Percentiles rank a stretch among this genome's conserved stretches.
phyloP scores from a whole-genome alignment of 2,113 vertebrate genomes.

The Ceuthmochares aereus region DNA sequence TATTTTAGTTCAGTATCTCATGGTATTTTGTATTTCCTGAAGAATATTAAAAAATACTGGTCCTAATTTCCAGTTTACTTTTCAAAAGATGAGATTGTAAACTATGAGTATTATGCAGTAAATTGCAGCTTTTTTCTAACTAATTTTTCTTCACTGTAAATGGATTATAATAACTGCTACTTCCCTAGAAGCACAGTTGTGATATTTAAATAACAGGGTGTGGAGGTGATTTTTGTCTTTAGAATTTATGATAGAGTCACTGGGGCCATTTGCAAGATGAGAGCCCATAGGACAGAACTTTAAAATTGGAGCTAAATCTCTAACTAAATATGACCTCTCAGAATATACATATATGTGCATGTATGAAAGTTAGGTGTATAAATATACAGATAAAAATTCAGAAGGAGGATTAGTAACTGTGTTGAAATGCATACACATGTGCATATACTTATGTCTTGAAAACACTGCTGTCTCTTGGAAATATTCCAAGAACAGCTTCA shows the following conservation, averaged over 20 bases:
- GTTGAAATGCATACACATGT: background rate
- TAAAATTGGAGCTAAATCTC: background rate
- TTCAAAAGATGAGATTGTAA: background rate
- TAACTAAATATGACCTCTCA: background rate
- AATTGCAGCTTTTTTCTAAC: background rate
- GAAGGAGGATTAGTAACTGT: background rate
- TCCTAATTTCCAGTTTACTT: background rate
- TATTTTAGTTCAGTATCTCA: background rate
- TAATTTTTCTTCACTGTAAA: background rate
- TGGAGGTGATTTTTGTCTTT: background rate
- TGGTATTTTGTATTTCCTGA: background rate
- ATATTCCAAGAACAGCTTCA: background rate
- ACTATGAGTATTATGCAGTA: background rate
- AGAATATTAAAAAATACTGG: background rate
- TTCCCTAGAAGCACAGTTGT: background rate
- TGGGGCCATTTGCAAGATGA: background rate
- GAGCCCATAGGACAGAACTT: background rate
- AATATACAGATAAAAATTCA: background rate
- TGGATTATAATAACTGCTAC: background rate
- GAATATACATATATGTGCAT: background rate
- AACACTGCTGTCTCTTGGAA: conserved; percentile 18
- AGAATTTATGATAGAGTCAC: background rate
- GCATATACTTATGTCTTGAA: background rate
- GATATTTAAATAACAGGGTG: background rate
- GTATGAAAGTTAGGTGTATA: background rate